Base-by-base conservation (phyloP, 2,888 invertebrate genomes). In the Cantharis nigra region DNA sequence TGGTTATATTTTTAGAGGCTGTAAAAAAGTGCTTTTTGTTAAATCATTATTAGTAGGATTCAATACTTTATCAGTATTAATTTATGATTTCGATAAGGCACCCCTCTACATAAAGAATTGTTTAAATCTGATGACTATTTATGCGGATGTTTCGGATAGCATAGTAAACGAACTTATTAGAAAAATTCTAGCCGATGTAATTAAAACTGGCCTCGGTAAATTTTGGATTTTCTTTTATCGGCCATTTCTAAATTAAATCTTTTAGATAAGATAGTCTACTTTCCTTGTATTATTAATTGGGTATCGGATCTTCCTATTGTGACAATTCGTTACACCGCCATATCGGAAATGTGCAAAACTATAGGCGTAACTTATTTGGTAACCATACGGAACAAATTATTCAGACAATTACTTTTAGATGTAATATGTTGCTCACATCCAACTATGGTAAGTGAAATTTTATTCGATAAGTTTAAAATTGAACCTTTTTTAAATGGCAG, bases 341-440 rank as follows among this genome's bases (percentile, higher is more conserved):
- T 87, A 28, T 78, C 82, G 14, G 81, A 83, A 14, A 77, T 87
- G 7, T 83, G 85, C n/a, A 76, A 80, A 9, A 84, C 87, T 78
- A 81, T 88, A 71, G 89, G 89, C 72, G 86, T 87, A 74, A 77
- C 83, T 49, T 80, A 83, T 71, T 80, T 90, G 49, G 82, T 90
- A 18, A 70, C 84, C 20, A 81, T 84, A 73, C 83, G 87, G 78
- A 87, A 89, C 13, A 80, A 85, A 78, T 83, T 90, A 28, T 87
- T 89, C 2, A 79, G 79, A 20, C 83, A 86, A 16, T 81, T 91
- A 3, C 80, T 67, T 26, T 20, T 23, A 13, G 65, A 67, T 67
- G 3, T 67, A n/a, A 4, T 13, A 4, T 16, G 10, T 13, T 67
- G 65, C n/a, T 23, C 23, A 67, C 23, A n/a, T 23, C 65, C 65